Evolutionary conservation across 2,797 vertebrate genomes (phyloP).

Genomic region (Sternotherus odoratus): DNA sequence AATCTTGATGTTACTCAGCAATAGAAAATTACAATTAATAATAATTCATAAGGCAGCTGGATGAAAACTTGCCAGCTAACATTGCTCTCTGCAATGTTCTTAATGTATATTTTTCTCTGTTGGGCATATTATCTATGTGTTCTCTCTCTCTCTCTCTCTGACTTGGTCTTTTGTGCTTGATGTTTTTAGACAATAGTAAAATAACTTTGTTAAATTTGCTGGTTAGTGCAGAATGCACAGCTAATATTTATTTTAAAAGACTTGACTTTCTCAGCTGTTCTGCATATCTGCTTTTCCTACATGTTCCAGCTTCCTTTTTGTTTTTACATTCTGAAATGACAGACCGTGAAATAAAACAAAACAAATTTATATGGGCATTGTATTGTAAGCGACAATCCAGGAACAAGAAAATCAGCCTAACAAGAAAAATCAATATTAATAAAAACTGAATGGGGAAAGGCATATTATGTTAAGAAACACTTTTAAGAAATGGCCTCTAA

Average conservation of each 20-base stretch:
- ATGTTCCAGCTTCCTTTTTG: neutral
- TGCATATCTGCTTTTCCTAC: neutral
- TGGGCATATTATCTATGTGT: neutral
- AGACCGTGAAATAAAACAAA: conserved; percentile 1
- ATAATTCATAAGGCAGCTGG: conserved; percentile 20
- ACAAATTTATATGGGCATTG: neutral
- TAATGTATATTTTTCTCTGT: neutral
- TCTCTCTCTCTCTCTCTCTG: neutral
- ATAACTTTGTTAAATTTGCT: neutral
- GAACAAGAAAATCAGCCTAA: neutral
- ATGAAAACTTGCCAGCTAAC: conserved; percentile 7
- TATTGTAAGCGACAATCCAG: neutral
- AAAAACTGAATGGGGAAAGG: neutral
- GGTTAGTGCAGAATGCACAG: neutral
- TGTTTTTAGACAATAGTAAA: neutral
- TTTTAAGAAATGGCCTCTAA: neutral
- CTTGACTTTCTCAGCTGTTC: neutral
- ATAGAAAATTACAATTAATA: neutral
- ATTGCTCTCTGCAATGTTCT: neutral
- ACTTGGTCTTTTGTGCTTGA: neutral
- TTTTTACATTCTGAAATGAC: neutral
- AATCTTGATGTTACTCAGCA: neutral
- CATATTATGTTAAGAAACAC: neutral
- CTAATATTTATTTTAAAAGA: neutral
- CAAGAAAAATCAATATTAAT: neutral